phyloP scores from a whole-genome alignment of 1,140 invertebrate species.

The Drosophila lowei region DNA sequence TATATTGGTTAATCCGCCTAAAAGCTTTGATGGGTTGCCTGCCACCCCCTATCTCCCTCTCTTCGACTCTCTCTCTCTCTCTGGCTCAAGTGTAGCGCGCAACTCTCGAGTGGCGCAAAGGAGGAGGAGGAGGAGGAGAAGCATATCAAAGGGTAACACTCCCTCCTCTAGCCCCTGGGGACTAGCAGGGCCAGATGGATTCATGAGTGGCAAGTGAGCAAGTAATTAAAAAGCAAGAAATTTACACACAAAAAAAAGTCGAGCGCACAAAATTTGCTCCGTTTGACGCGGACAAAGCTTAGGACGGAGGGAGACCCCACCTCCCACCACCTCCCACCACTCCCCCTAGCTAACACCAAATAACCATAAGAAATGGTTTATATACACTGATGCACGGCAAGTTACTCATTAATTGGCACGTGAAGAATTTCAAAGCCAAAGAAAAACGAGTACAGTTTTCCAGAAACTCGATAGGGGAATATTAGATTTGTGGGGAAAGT shows the following conservation, averaged over 20 bases:
- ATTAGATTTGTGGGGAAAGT: no score
- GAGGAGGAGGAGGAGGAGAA: conserved; percentile 10
- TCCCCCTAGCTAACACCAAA: conserved; percentile 15
- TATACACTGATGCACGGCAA: no score
- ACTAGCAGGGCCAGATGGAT: conserved; percentile 25
- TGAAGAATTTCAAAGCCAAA: neutral
- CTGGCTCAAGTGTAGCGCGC: conserved; percentile 1
- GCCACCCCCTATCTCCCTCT: neutral
- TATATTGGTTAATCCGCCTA: conserved; percentile 75
- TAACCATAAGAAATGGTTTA: no score
- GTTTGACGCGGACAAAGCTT: conserved; percentile 61
- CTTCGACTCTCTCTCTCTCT: no score
- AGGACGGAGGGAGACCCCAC: neutral
- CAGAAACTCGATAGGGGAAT: no score
- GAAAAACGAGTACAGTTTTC: neutral
- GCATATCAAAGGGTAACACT: conserved; percentile 64
- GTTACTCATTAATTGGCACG: neutral
- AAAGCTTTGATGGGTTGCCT: conserved; percentile 70
- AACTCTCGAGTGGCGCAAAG: conserved; percentile 63
- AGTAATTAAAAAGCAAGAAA: conserved; percentile 79
- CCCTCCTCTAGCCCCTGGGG: conserved; percentile 1
- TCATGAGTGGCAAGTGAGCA: conserved; percentile 55
- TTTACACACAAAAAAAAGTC: conserved; percentile 56
- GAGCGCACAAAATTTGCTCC: conserved; percentile 56
- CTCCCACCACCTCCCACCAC: no score